phyloP scores from a whole-genome alignment of 2,797 vertebrate genomes.

The Myotis findleyi region DNA sequence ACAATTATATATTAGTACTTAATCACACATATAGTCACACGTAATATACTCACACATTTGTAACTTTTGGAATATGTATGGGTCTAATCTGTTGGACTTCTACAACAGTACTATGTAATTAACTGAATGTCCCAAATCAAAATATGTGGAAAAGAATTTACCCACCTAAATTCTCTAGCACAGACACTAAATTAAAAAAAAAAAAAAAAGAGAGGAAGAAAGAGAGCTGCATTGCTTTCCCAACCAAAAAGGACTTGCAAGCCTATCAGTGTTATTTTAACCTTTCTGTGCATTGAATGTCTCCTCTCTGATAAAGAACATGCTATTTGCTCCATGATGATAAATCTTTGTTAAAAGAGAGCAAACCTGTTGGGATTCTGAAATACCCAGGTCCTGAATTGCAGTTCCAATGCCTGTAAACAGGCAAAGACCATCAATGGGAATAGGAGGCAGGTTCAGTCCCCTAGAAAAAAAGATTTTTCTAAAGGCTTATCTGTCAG shows the following conservation, averaged over 20 bases:
- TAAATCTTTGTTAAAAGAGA: neutral
- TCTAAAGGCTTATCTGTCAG: neutral
- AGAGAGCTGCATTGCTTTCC: neutral
- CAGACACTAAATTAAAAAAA: neutral
- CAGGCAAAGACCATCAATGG: neutral
- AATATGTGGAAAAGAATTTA: neutral
- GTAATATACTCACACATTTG: neutral
- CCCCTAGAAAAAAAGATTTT: neutral
- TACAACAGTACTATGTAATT: neutral
- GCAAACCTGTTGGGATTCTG: neutral
- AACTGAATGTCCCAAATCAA: neutral
- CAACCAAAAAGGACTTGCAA: neutral
- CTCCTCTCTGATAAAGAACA: neutral
- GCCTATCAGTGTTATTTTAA: neutral
- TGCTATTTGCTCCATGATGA: neutral
- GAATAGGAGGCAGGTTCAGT: fast-evolving
- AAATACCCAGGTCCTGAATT: neutral
- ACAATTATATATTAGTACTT: neutral
- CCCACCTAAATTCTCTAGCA: neutral
- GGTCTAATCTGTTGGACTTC: neutral
- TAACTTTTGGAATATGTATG: neutral
- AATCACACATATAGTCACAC: neutral
- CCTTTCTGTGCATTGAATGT: neutral
- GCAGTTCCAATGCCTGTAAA: neutral
- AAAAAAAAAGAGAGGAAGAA: neutral